Evolutionary conservation across 2,888 invertebrate species (phyloP), one percentile per base, ranked within the genome.

Genomic region (Ennomos quercinarius): DNA sequence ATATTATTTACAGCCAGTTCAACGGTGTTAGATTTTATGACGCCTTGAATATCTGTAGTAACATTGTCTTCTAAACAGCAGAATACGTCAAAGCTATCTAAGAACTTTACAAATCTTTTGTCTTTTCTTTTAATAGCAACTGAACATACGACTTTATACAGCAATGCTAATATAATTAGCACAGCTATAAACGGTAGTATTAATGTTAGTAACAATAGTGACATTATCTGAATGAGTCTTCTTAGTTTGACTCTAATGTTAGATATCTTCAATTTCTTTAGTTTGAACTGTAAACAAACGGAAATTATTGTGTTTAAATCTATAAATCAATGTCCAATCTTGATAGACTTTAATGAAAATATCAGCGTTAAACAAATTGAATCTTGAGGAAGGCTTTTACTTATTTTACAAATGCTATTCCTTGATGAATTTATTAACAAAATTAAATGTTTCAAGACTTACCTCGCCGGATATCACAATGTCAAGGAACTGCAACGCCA

Each of bases 31-130:
- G 84, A 80, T 67, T 93, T 91, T 59, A 94, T 74, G 10, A 92
- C 72, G 13, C 89, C 86, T 1, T 94, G 76, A 4, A 93, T 87
- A 54, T 93, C 93, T 50, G 93, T 93, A 0, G 91, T 82, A 2
- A 80, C 70, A 4, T 89, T 79, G 37, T 91, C 86, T 74, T 94
- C 93, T 17, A 93, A 68, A 36, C 93, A 90, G 93, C 93, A 94
- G 53, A 94, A 85, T 1, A 89, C 86, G 67, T 94, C 94, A 9
- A 89, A 86, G 42, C 94, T 94, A 38, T 91, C 84, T 17, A 94
- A 76, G 12, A 93, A 84, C 17, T 87, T 86, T 4, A 78, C 85
- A 65, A 91, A 94, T 58, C 83, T 73, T 40, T 82, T 75, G 44
- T 86, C 86, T 56, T 70, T 77, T 56, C 64, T 67, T 60, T 70